Evolutionary conservation across 2,888 invertebrate species (phyloP), one percentile per base, ranked within the genome.

Genomic region (Metopia argyrocephala): DNA sequence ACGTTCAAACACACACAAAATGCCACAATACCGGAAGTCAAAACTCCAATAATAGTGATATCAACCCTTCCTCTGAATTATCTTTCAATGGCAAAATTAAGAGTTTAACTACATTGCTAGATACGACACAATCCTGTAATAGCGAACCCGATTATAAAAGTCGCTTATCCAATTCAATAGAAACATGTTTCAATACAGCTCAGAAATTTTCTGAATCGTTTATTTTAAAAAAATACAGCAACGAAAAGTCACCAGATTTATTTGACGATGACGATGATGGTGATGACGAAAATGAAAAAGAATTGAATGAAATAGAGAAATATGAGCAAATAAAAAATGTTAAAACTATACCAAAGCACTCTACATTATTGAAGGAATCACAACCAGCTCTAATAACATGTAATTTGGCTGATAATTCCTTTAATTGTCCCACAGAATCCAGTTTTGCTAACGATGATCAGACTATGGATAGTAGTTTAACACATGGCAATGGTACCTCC

Each of bases 181-280:
- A 85, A 68, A 75, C 66, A 20, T 78, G 82, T 2, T 46, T 84
- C 4, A 84, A 84, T 73, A 56, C 65, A 2, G 79, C 85, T 5
- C 81, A 85, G 38, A 76, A 81, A 38, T 74, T 82, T 54, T 80
- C 83, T 2, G 84, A 85, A 48, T 86, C 87, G 0, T 86, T 87
- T 71, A 76, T 86, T 15, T 75, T 85, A 15, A 85, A 85, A 31
- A 87, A 86, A 80, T 86, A 86, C 48, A 86, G 85, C 64, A 90
- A 89, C 78, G 90, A 89, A 86, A 87, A 86, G 31, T 93, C 93
- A 68, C 94, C 94, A 0, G 94, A 94, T 86, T 91, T 95, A 86
- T 94, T 94, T 87, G 93, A 92, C 78, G 93, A 93, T 78, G 92
- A 92, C 54, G 93, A 93, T 68, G 91, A 91, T 56, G 90, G 89